Percentiles rank a stretch among this genome's conserved stretches.
Conservation (phyloP, 2,888 invertebrate species). For the Selenia dentaria region DNA sequence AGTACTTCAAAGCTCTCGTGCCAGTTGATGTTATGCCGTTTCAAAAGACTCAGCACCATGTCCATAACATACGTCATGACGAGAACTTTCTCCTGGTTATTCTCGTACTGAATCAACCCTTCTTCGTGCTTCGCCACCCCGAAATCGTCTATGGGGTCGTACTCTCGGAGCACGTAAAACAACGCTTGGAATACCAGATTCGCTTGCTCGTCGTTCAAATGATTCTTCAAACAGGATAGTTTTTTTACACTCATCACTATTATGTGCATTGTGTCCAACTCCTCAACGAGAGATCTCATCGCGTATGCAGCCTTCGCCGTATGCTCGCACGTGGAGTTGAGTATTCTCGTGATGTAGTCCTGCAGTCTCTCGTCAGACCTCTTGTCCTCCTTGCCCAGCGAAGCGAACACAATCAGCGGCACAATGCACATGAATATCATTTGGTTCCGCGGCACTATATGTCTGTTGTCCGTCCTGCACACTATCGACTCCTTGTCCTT, state of each 20-base stretch:
- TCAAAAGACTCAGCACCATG: conserved; percentile 86
- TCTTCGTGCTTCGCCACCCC: conserved; percentile 44
- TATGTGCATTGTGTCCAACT: conserved; percentile 68
- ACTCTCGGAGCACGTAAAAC: conserved; percentile 85
- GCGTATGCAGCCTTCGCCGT: conserved; percentile 86
- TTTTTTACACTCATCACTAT: conserved; percentile 82
- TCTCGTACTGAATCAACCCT: conserved; percentile 43
- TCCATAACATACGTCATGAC: conserved; percentile 88
- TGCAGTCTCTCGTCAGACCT: conserved; percentile 81
- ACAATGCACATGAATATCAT: conserved; percentile 86
- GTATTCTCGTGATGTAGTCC: conserved; percentile 84
- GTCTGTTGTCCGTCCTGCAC: conserved; percentile 38
- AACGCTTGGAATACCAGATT: conserved; percentile 86
- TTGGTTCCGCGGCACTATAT: conserved; percentile 82
- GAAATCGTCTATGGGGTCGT: conserved; percentile 56
- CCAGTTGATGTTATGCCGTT: conserved; percentile 90
- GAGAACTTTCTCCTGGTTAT: conserved; percentile 57
- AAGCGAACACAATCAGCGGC: conserved; percentile 81
- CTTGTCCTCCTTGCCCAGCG: conserved; percentile 37
- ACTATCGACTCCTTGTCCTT: conserved; percentile 44
- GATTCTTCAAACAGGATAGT: conserved; percentile 82
- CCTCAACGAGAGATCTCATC: conserved; percentile 81
- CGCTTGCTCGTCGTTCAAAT: conserved; percentile 85
- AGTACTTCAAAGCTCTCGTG: conserved; percentile 91
- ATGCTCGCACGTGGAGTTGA: conserved; percentile 86